Evolutionary conservation across 2,113 vertebrate genomes (phyloP).

Genomic region (Percopsis transmontana): DNA sequence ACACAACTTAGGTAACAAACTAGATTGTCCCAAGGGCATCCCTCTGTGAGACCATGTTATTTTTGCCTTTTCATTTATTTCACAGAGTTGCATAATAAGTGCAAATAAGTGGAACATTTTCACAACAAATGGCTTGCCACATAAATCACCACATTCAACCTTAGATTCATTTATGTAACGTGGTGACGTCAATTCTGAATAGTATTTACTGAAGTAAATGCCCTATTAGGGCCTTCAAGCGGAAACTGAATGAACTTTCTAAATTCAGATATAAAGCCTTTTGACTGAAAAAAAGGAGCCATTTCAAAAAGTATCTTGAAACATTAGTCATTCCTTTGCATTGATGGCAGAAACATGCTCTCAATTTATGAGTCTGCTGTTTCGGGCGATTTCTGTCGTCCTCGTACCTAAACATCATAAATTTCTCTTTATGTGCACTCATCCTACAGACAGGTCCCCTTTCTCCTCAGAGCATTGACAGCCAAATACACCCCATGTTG

Average conservation of each 20-base stretch:
- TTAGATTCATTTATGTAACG: background rate
- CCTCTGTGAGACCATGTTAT: background rate
- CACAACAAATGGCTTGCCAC: constrained; percentile 1
- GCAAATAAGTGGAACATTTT: too few species aligned
- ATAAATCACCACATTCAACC: constrained; percentile 30
- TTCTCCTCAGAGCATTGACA: constrained; percentile 54
- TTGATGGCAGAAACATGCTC: constrained; percentile 66
- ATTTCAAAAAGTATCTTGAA: constrained; percentile 44
- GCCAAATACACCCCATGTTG: constrained; percentile 42
- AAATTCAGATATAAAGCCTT: background rate
- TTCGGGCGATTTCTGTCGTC: constrained; percentile 69
- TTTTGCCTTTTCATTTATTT: background rate
- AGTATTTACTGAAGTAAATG: constrained; percentile 13
- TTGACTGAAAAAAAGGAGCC: constrained; percentile 60
- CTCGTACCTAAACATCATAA: constrained; percentile 66
- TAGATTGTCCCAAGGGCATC: background rate
- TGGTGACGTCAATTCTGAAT: too few species aligned
- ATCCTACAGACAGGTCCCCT: constrained; percentile 57
- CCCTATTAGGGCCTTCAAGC: constrained; percentile 51
- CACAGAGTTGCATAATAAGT: background rate
- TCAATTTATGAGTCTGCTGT: constrained; percentile 72
- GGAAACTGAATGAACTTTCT: constrained; percentile 51
- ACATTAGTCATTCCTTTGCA: constrained; percentile 66
- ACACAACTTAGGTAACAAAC: background rate
- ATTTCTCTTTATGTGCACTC: constrained; percentile 68